Conservation (phyloP, 2,797 vertebrate species). For the Trematomus bernacchii region DNA sequence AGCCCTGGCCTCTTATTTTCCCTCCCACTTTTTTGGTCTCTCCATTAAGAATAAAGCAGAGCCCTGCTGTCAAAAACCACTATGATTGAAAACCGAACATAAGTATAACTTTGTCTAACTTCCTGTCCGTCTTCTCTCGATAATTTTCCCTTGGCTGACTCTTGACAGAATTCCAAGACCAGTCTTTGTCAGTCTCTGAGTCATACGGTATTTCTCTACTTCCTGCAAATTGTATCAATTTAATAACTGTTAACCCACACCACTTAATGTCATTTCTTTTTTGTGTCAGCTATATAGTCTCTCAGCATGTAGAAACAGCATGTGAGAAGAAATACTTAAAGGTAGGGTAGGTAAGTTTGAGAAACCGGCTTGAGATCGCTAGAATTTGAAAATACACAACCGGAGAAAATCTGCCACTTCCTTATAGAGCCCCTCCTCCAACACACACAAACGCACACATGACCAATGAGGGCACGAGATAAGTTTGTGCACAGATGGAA, state of each 20-base stretch:
- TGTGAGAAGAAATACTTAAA: neutral
- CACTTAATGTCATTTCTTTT: neutral
- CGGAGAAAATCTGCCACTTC: too few relatives aligned
- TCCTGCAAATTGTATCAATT: neutral
- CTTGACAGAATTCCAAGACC: neutral
- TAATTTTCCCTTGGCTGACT: neutral
- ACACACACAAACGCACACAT: too few relatives aligned
- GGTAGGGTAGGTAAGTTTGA: too few relatives aligned
- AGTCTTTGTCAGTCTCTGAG: neutral
- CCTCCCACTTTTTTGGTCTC: conserved; percentile 19
- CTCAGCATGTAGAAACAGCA: neutral
- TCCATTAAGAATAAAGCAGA: conserved; percentile 24
- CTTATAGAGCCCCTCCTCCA: too few relatives aligned
- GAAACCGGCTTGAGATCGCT: too few relatives aligned
- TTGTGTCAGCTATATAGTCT: neutral
- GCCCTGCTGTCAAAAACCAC: conserved; percentile 29
- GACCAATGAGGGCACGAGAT: too few relatives aligned
- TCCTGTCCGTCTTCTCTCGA: neutral
- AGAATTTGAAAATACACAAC: too few relatives aligned
- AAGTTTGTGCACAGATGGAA: too few relatives aligned
- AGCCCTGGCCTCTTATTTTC: conserved; percentile 21
- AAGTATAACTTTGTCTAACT: conserved; percentile 1
- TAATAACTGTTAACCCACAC: neutral
- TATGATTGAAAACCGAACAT: conserved; percentile 25
- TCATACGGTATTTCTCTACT: neutral